Evolutionary conservation across 53 echinoderm and acorn worm species (phyloP), one percentile per base, ranked within the genome.

Genomic region (Stichopus horrens): DNA sequence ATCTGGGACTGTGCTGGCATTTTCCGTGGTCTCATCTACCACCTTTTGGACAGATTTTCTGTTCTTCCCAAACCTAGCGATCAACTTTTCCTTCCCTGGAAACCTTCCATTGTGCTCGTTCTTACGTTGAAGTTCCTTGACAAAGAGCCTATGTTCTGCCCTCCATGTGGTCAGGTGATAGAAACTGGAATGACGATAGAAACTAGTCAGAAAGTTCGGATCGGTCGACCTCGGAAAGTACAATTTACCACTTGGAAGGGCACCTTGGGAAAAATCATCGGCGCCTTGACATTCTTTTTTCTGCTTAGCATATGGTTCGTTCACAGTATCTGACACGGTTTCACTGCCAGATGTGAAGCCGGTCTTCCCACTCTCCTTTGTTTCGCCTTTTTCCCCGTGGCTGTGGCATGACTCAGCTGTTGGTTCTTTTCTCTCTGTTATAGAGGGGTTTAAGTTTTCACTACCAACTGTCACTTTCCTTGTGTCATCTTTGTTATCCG

Each of bases 151-250:
- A 76, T 87, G 95, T 88, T 98, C 98, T 0, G 98, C 93, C 76
- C 98, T 95, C 98, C 98, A 98, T 5, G 95, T 98, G 57, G 98
- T 88, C 63, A 98, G 94, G 88, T 98, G 93, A 87, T 98, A 95
- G 23, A 98, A 91, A 51, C 98, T 90, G 19, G 98, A 98, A 58
- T 98, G 91, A 82, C 90, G 94, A 88, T 98, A 98, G 63, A 98
- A 98, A 66, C 91, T 93, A 0, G 94, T 81, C 23, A 95, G 87
- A 79, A 95, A 98, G 74, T 90, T 94, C 14, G 95, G 91, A 59
- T 97, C 98, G 9, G 57, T 83, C 18, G 83, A 58, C 37, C 58
- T 83, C 5, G 83, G 83, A 83, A 83, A 83, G 23, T 83, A 83
- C 54, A 23, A 58, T 23, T 58, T 58, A 57, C 57, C 57, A 19